phyloP scores from a whole-genome alignment of 2,888 invertebrate genomes.

The Schizotus pectinicornis region DNA sequence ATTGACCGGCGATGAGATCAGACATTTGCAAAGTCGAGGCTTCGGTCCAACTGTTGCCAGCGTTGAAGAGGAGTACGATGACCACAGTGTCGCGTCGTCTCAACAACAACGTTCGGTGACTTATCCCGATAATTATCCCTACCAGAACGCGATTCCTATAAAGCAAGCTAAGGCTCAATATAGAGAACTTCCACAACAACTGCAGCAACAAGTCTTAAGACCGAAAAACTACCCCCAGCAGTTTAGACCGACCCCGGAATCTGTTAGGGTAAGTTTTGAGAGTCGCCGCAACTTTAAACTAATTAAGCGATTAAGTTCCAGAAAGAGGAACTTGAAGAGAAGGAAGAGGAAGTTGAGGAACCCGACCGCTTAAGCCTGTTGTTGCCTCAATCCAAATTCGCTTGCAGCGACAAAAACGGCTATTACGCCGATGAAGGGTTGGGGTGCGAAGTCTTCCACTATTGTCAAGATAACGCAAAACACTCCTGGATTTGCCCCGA shows the following conservation, averaged over 20 bases:
- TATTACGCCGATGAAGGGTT: conserved; percentile 91
- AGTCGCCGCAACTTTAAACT: no score
- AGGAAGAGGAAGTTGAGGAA: conserved; percentile 80
- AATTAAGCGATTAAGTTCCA: no score
- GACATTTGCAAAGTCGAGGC: no score
- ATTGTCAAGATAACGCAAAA: conserved; percentile 87
- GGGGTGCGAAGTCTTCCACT: conserved; percentile 91
- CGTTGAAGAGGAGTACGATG: neutral
- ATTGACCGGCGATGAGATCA: no score
- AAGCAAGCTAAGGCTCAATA: neutral
- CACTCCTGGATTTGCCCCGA: conserved; percentile 95
- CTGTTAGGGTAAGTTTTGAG: no score
- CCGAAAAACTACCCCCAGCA: conserved; percentile 1
- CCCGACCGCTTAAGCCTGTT: conserved; percentile 82
- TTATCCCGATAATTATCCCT: neutral
- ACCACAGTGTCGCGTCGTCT: neutral
- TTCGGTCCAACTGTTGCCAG: neutral
- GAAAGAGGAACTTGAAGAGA: no score
- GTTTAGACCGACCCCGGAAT: neutral
- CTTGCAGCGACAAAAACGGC: conserved; percentile 80
- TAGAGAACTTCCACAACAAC: no score
- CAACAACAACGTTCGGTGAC: neutral
- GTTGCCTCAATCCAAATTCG: conserved; percentile 83
- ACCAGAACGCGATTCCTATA: neutral
- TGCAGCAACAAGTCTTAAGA: neutral